Conservation (phyloP, 2,113 vertebrate species). For the Anguilla japonica region DNA sequence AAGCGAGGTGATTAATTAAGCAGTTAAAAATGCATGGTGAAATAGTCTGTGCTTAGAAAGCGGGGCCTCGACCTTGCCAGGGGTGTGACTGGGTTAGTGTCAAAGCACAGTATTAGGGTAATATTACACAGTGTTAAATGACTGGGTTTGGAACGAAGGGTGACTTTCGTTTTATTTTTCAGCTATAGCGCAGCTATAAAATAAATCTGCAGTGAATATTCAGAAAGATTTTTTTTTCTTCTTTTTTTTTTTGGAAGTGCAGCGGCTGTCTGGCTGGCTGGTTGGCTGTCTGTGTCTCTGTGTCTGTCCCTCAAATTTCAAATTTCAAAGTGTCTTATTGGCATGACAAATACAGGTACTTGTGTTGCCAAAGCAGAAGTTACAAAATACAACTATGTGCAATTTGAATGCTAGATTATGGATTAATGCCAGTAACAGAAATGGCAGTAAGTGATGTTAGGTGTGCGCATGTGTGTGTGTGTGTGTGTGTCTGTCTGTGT, state of each 20-base stretch:
- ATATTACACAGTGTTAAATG: conserved; percentile 49
- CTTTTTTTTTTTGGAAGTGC: background rate
- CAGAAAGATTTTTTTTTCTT: background rate
- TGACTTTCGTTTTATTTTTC: conserved; percentile 40
- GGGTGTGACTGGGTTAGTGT: conserved; percentile 12
- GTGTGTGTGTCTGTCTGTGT: too few relatives aligned
- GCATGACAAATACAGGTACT: too few relatives aligned
- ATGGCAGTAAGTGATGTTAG: too few relatives aligned
- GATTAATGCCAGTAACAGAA: too few relatives aligned
- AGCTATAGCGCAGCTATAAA: conserved; percentile 36
- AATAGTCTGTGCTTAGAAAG: conserved; percentile 15
- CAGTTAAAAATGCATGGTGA: conserved; percentile 37
- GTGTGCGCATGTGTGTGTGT: too few relatives aligned
- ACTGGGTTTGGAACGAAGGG: conserved; percentile 50
- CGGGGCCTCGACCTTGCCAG: background rate
- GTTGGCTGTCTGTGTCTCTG: too few relatives aligned
- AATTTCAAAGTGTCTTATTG: too few relatives aligned
- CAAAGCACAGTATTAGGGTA: conserved; percentile 20
- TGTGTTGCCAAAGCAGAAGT: too few relatives aligned
- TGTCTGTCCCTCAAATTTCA: too few relatives aligned
- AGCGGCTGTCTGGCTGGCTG: background rate
- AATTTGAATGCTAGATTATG: too few relatives aligned
- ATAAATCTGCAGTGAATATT: conserved; percentile 58
- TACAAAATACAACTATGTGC: too few relatives aligned
- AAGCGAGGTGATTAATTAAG: conserved; percentile 63